A percentile compares a stretch with the other conserved stretches of the same genome.
phyloP scores from a whole-genome alignment of 2,113 vertebrate genomes.

The Spea multiplicata region DNA sequence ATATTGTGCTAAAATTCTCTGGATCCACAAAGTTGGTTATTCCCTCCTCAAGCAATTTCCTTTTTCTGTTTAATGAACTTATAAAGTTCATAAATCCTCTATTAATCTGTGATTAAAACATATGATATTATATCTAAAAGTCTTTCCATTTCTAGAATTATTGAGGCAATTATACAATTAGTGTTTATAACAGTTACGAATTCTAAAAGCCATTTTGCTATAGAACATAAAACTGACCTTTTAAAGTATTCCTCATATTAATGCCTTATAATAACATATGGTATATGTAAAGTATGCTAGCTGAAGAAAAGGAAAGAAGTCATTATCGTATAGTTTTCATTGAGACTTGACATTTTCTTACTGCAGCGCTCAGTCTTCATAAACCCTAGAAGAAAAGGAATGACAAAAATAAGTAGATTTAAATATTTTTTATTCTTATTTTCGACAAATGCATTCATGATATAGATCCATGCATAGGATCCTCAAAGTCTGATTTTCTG shows the following conservation, averaged over 20 bases:
- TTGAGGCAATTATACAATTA: constrained; percentile 56
- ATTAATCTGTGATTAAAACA: constrained; percentile 61
- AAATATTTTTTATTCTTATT: too few species aligned
- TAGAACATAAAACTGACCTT: constrained; percentile 77
- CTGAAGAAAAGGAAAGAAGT: constrained; percentile 59
- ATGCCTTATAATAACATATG: constrained; percentile 41
- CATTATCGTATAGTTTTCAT: constrained; percentile 54
- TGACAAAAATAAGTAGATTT: too few species aligned
- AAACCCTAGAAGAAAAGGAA: constrained; percentile 21
- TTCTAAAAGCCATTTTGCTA: constrained; percentile 71
- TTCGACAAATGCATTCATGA: too few species aligned
- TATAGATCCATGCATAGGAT: too few species aligned
- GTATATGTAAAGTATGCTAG: constrained; percentile 57
- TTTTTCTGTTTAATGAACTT: constrained; percentile 60
- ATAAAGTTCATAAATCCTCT: constrained; percentile 69
- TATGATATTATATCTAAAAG: constrained; percentile 48
- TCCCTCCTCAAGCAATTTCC: background rate
- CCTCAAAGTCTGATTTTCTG: too few species aligned
- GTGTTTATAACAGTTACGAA: constrained; percentile 57
- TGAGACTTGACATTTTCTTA: background rate
- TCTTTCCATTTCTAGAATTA: constrained; percentile 54
- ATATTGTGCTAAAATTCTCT: too few species aligned
- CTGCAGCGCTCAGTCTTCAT: constrained; percentile 26
- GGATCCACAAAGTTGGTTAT: background rate
- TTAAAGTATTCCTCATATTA: constrained; percentile 74